These are phyloP conservation scores for Lophotriccus pileatus DNA, from an alignment of 2,797 vertebrate species.

Conservation along the genomic window DNA sequence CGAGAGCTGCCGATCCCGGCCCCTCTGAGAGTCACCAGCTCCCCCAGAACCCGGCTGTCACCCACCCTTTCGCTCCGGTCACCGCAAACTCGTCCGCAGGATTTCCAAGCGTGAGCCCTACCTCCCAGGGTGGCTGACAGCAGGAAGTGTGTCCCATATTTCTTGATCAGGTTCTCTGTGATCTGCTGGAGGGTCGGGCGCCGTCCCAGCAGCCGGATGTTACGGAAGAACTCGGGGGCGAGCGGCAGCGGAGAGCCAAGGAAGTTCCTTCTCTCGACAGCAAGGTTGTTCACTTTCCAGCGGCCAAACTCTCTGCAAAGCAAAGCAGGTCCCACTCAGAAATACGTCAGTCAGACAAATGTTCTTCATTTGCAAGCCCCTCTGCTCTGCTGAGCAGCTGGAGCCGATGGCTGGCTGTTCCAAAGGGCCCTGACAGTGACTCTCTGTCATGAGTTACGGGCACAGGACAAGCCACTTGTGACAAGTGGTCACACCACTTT, in stretches of 20 bases:
- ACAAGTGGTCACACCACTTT: not conserved
- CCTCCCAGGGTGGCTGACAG: conserved; percentile 96
- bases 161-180: conserved; percentile 96
- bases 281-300: conserved; percentile 98
- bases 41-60: no score
- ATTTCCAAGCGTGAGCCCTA: conserved; percentile 58
- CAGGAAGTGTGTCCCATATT: conserved; percentile 98
- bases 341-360: conserved; percentile 30
- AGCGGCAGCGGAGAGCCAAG: conserved; percentile 90
- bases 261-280: conserved; percentile 93
- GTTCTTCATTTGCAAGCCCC: conserved; percentile 53
- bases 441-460: not conserved
- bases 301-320: conserved; percentile 94
- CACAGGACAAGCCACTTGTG: conserved; percentile 3
- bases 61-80: not conserved
- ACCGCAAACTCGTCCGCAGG: not conserved
- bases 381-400: not conserved
- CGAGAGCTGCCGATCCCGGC: accelerated
- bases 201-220: conserved; percentile 91
- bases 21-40: not conserved
- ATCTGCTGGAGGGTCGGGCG: conserved; percentile 90
- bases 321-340: conserved; percentile 65
- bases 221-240: conserved; percentile 93
- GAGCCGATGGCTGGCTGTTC: not conserved
- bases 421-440: not conserved